These are phyloP conservation scores for Matsumyia berberina DNA, from an alignment of 2,888 invertebrate species.

Conservation along the genomic window DNA sequence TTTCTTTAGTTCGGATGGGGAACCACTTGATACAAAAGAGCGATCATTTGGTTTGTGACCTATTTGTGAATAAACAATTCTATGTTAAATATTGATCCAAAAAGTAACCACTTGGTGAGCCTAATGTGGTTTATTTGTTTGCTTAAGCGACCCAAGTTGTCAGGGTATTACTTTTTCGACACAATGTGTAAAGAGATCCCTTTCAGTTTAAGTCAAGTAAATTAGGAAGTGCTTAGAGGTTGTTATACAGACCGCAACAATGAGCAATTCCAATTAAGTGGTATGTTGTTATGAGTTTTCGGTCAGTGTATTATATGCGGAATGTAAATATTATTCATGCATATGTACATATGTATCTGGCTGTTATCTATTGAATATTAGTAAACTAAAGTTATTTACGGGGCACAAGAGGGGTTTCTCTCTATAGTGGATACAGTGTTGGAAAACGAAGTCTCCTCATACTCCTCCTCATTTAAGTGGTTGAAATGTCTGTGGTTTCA, in stretches of 20 bases:
- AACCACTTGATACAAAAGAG: slow-evolving; percentile 25
- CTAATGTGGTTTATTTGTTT: slow-evolving; percentile 20
- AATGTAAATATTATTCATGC: slow-evolving; percentile 14
- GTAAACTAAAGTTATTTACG: too few relatives aligned
- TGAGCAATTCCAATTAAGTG: slow-evolving; percentile 42
- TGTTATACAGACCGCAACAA: slow-evolving; percentile 33
- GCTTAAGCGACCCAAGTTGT: background rate
- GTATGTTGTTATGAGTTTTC: slow-evolving; percentile 18
- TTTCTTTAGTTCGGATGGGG: slow-evolving; percentile 16
- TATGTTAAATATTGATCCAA: slow-evolving; percentile 25
- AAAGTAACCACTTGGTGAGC: slow-evolving; percentile 16
- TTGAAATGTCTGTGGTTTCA: too few relatives aligned
- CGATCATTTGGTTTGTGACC: slow-evolving; percentile 21
- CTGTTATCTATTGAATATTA: too few relatives aligned
- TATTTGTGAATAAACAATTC: slow-evolving; percentile 30
- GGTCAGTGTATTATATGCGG: slow-evolving; percentile 5
- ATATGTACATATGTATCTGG: too few relatives aligned
- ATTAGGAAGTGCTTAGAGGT: slow-evolving; percentile 35
- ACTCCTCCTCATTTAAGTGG: too few relatives aligned
- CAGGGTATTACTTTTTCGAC: slow-evolving; percentile 3
- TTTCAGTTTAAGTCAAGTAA: background rate
- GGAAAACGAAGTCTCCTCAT: too few relatives aligned
- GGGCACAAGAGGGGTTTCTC: too few relatives aligned
- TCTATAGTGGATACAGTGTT: too few relatives aligned
- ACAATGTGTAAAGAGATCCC: slow-evolving; percentile 4